Base-by-base conservation (phyloP, 1,140 invertebrate species). In the Druon quercuslanigerum region DNA sequence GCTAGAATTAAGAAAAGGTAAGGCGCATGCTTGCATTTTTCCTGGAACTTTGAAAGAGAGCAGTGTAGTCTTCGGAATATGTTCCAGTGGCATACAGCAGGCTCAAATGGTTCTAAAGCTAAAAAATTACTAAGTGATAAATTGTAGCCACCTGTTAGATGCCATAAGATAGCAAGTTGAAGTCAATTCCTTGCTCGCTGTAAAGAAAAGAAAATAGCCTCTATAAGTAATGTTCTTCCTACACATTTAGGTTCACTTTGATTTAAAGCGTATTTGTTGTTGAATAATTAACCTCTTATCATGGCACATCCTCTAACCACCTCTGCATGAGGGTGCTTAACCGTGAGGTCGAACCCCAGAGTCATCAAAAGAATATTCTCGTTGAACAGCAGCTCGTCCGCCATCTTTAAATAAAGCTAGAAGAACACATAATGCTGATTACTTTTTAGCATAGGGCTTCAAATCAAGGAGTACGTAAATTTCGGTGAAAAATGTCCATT, bases 121-220 rank as follows among this genome's bases (percentile, higher is more conserved):
- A 50, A 9, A 72, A 17, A 51, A 11, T 71, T 50, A 72, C n/a
- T 25, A 14, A 73, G 16, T 20, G 25, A 51, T n/a, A 40, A 52
- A 33, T 73, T 91, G n/a, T 66, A 66, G 12, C 60, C 25, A 96
- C 95, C 95, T 96, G 92, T 98, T 98, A 19, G 97, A 98, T 75
- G 97, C 97, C 94, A 98, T 95, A 90, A 97, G 97, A 92, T 98
- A 98, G 1, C 97, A 97, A 50, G 96, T 97, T 91, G 98, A 96
- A 51, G 96, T 96, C 79, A 98, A 92, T 91, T 98, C 97, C 92
- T 97, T 98, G 82, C 94, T 95, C 56, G 96, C 96, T 96, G 93
- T 83, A 92, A 88, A 82, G 80, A 77, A 78, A 77, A 19, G 73
- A 16, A 51, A 19, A 33, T 12, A 33, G 12, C 2, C n/a, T 33